Conservation (phyloP, 2,113 vertebrate genomes). For the Chascanopsetta lugubris region DNA sequence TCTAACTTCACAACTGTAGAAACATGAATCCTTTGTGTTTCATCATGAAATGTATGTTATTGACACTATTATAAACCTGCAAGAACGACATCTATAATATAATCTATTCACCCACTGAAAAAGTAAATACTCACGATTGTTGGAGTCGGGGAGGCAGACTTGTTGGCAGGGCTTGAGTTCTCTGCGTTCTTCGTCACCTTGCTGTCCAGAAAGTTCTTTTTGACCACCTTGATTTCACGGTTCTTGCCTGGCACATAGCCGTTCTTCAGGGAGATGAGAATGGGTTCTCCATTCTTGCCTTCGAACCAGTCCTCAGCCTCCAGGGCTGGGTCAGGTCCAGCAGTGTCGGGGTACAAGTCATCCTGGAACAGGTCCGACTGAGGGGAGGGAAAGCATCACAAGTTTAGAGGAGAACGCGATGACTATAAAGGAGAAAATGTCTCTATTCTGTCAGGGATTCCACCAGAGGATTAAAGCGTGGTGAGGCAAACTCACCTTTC, state of each 20-base stretch:
- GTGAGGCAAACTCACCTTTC: slow-evolving; percentile 86
- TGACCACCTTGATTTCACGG: slow-evolving; percentile 93
- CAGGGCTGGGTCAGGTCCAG: slow-evolving; percentile 89
- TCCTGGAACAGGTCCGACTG: slow-evolving; percentile 99
- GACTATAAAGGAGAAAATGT: neutral
- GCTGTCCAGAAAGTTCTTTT: slow-evolving; percentile 93
- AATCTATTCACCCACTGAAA: neutral
- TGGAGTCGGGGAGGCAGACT: slow-evolving; percentile 71
- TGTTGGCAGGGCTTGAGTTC: slow-evolving; percentile 83
- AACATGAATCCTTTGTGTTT: too few species aligned
- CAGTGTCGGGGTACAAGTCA: slow-evolving; percentile 94
- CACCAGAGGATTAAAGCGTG: neutral
- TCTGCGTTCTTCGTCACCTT: slow-evolving; percentile 89
- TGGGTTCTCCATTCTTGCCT: slow-evolving; percentile 90
- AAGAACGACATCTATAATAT: too few species aligned
- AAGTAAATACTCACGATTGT: slow-evolving; percentile 74
- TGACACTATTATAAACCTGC: too few species aligned
- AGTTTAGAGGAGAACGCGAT: slow-evolving; percentile 5
- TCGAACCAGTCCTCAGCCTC: slow-evolving; percentile 98
- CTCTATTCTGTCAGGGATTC: slow-evolving; percentile 1
- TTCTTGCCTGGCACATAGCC: slow-evolving; percentile 93
- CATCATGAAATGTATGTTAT: too few species aligned
- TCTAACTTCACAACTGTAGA: too few species aligned
- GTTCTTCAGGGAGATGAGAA: slow-evolving; percentile 94
- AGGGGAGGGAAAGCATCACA: slow-evolving; percentile 31